phyloP scores from a whole-genome alignment of 2,113 vertebrate genomes.

The Cariama cristata region DNA sequence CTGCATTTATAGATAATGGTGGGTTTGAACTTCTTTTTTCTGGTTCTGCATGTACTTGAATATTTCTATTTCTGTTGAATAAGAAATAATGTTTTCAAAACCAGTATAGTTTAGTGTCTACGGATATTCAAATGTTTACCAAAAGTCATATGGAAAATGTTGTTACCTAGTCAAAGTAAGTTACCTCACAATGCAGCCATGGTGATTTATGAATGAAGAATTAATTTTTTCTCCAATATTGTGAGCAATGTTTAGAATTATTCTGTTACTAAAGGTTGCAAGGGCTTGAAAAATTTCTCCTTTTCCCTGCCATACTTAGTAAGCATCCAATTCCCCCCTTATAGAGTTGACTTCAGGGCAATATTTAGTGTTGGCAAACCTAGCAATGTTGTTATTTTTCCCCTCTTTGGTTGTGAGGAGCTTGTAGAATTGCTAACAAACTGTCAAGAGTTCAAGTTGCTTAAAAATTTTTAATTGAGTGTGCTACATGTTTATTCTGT shows the following conservation, averaged over 20 bases:
- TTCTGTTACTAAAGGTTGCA: not conserved
- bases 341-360: not conserved
- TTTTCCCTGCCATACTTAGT: not conserved
- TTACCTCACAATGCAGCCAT: not conserved
- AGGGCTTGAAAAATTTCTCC: not conserved
- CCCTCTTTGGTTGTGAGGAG: not conserved
- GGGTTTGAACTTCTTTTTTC: not conserved
- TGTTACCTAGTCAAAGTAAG: not conserved
- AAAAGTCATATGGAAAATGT: not conserved
- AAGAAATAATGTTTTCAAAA: not conserved
- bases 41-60: not conserved
- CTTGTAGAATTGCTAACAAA: not conserved
- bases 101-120: not conserved
- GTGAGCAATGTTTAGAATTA: not conserved
- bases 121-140: not conserved
- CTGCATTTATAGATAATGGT: not conserved
- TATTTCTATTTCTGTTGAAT: not conserved
- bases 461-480: not conserved
- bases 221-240: not conserved
- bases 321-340: not conserved
- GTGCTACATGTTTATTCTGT: not conserved
- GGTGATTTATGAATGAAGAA: not conserved
- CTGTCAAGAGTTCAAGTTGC: not conserved
- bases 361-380: not conserved
- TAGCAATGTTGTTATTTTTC: not conserved